Evolutionary conservation across 2,113 vertebrate genomes (phyloP), one percentile per base, ranked within the genome.

Genomic region (Pseudopodoces humilis): DNA sequence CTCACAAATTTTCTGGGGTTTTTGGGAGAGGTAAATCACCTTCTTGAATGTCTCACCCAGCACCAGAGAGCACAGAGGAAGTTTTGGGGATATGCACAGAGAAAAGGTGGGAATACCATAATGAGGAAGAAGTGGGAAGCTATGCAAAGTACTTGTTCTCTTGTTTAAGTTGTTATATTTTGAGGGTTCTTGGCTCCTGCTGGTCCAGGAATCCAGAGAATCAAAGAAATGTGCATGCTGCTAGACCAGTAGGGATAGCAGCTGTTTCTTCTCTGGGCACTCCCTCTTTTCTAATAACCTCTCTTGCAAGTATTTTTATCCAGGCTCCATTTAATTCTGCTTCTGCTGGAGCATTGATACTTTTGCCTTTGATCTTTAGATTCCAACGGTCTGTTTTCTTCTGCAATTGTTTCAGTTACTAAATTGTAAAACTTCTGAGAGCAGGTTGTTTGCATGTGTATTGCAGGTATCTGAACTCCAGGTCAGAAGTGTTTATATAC

Each of bases 151-250:
- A 22, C 39, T 88, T 52, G 35, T 84, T 88, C 64, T 74, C 49
- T 69, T 28, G 31, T 83, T 91, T 59, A 11, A 53, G 82, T 72
- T 59, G 31, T 56, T 86, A 7, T 46, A 80, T 90, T 93, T 87
- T 62, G 52, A 60, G 65, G 19, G 31, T 64, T 94, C 27, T 92
- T 86, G 85, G 30, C 59, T 93, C 71, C 79, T 83, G 55, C 70
- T 93, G 71, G 41, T 85, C 85, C 39, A 65, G 94, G 79, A 93
- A 96, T 95, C 64, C 52, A 43, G 75, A 69, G 94, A 92, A 88
- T 92, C 62, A 80, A 83, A 83, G 58, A 90, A 91, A 88, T 83
- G 55, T 69, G 20, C 23, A 11, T 86, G 92, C 79, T 88, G 31
- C 20, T 93, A 60, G 49, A 87, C 13, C 35, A 80, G 37, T 62